Evolutionary conservation across 1,140 invertebrate species (phyloP).

Genomic region (Vollenhovia emeryi): DNA sequence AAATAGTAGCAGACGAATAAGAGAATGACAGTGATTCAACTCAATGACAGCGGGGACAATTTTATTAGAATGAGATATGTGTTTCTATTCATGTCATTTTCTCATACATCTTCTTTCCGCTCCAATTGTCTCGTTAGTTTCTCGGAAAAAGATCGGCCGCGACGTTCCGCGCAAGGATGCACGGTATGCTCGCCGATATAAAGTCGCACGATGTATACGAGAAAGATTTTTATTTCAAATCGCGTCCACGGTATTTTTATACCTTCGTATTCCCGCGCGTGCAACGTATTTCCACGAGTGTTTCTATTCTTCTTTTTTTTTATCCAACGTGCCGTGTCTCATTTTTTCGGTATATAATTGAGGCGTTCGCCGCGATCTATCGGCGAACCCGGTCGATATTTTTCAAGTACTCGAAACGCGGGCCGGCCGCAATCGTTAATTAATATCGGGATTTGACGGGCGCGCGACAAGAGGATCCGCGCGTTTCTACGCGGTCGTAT

Average conservation of each 20-base stretch:
- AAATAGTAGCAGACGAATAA: constrained; percentile 32
- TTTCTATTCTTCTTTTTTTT: too few relatives aligned
- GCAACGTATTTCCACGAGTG: neutral
- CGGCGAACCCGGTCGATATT: too few relatives aligned
- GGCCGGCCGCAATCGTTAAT: constrained; percentile 1
- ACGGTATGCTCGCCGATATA: neutral
- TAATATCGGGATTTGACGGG: constrained; percentile 22
- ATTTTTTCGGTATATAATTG: neutral
- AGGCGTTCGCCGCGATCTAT: neutral
- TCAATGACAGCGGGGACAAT: constrained; percentile 15
- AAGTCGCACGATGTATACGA: neutral
- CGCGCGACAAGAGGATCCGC: neutral
- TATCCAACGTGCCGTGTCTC: neutral
- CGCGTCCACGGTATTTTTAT: neutral
- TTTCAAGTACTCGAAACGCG: neutral
- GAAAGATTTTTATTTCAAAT: constrained; percentile 31
- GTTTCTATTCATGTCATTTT: constrained; percentile 15
- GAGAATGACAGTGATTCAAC: constrained; percentile 35
- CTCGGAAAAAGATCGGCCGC: neutral
- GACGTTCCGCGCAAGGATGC: neutral
- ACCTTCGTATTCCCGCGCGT: neutral
- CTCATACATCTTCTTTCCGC: neutral
- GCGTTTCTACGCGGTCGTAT: constrained; percentile 5
- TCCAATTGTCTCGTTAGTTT: constrained; percentile 19
- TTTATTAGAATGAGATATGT: constrained; percentile 32